phyloP scores from a whole-genome alignment of 2,888 invertebrate species.

The Oxytorus armatus region DNA sequence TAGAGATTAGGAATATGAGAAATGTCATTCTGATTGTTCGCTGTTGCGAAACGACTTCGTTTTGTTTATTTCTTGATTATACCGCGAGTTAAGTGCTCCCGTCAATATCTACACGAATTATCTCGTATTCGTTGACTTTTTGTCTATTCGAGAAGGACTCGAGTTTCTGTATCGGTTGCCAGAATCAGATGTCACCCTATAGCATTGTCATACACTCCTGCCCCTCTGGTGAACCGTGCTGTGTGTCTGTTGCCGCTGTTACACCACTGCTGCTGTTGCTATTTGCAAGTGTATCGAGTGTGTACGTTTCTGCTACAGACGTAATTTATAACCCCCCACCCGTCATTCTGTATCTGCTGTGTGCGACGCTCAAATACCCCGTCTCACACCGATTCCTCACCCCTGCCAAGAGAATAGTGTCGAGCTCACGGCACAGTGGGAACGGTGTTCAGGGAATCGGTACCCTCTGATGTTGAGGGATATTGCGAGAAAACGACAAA shows the following conservation, averaged over 20 bases:
- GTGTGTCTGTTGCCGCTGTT: constrained; percentile 60
- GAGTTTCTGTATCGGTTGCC: constrained; percentile 53
- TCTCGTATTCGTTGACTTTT: constrained; percentile 8
- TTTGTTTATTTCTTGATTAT: constrained; percentile 20
- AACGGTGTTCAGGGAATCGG: constrained; percentile 38
- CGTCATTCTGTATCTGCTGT: constrained; percentile 24
- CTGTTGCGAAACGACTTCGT: not conserved
- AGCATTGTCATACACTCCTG: constrained; percentile 44
- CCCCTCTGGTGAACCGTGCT: constrained; percentile 39
- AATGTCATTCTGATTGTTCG: not conserved
- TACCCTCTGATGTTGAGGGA: not conserved
- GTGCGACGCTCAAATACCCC: constrained; percentile 48
- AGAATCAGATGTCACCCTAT: constrained; percentile 67
- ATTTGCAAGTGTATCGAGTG: constrained; percentile 73
- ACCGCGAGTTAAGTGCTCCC: constrained; percentile 33
- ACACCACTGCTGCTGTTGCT: constrained; percentile 51
- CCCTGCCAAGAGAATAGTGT: constrained; percentile 5
- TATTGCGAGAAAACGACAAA: not conserved
- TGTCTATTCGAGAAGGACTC: constrained; percentile 6
- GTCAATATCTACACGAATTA: constrained; percentile 26
- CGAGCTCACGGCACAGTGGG: constrained; percentile 14
- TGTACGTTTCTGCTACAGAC: constrained; percentile 73
- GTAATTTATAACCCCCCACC: constrained; percentile 77
- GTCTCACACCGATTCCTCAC: too few relatives aligned
- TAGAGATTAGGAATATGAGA: constrained; percentile 8